A percentile compares a stretch with the other conserved stretches of the same genome.
Evolutionary conservation across 2,113 vertebrate genomes (phyloP).

Genomic region (Cathartes aura): DNA sequence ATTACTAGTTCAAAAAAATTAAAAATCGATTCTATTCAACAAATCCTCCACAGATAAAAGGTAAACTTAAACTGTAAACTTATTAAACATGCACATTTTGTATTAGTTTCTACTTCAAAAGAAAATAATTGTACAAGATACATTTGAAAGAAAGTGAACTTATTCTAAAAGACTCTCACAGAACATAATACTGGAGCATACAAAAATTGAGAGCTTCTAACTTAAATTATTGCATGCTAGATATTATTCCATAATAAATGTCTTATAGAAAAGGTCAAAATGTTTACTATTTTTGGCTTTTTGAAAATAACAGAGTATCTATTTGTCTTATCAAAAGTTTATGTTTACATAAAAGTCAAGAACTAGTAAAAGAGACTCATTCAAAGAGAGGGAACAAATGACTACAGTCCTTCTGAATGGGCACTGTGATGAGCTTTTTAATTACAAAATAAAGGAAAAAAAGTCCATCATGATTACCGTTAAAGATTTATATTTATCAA

Average conservation of each 20-base stretch:
- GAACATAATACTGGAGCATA: background rate
- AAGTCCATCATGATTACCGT: background rate
- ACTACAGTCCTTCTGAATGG: constrained; percentile 32
- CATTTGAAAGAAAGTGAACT: constrained; percentile 19
- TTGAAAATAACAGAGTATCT: background rate
- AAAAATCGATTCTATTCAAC: background rate
- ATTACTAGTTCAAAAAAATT: background rate
- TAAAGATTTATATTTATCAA: constrained; percentile 48
- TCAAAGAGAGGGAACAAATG: background rate
- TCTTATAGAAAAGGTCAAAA: background rate
- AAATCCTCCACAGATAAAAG: constrained; percentile 18
- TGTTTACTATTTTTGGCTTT: background rate
- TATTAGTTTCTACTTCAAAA: constrained; percentile 53
- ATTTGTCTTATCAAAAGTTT: constrained; percentile 45
- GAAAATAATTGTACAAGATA: background rate
- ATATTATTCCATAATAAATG: background rate
- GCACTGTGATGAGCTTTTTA: constrained; percentile 57
- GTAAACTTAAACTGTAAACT: constrained; percentile 45
- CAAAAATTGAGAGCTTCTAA: background rate
- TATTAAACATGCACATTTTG: constrained; percentile 47
- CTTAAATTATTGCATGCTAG: background rate
- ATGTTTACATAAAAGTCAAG: constrained; percentile 53
- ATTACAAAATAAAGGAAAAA: constrained; percentile 44
- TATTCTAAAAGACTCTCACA: background rate
- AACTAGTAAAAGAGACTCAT: background rate